Conservation (phyloP, 2,113 vertebrate genomes). For the Corythaeola cristata region DNA sequence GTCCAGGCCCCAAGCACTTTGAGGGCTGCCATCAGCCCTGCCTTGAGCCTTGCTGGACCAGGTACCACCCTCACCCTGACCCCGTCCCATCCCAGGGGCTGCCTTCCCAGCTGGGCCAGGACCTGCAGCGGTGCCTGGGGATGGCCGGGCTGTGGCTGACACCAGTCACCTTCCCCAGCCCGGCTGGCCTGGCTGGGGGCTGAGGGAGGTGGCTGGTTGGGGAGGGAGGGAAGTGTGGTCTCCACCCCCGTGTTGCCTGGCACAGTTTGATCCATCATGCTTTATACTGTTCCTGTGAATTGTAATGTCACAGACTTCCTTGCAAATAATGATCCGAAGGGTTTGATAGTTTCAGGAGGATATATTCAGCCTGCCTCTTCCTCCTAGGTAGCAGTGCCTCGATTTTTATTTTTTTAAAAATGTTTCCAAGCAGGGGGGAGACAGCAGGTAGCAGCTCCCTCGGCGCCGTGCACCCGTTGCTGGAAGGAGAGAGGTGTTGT, state of each 20-base stretch:
- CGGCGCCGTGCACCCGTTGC: accelerated
- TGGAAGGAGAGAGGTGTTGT: neutral
- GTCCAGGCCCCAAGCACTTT: accelerated
- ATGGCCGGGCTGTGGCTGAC: accelerated
- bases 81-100: accelerated
- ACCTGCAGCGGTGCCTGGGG: no score
- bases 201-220: neutral
- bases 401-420: neutral
- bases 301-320: neutral
- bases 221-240: accelerated
- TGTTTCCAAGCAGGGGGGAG: neutral
- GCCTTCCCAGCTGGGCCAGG: accelerated
- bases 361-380: neutral
- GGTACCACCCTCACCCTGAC: accelerated
- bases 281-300: neutral
- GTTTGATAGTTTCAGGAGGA: neutral
- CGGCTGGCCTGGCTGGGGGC: neutral
- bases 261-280: neutral
- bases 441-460: neutral
- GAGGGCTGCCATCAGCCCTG: neutral
- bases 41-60: accelerated
- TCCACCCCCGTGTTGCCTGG: accelerated
- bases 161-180: no score
- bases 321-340: neutral
- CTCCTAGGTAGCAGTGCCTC: neutral